A percentile compares a stretch with the other conserved stretches of the same genome.
Conservation (phyloP, 2,888 invertebrate genomes). For the Cancer borealis region DNA sequence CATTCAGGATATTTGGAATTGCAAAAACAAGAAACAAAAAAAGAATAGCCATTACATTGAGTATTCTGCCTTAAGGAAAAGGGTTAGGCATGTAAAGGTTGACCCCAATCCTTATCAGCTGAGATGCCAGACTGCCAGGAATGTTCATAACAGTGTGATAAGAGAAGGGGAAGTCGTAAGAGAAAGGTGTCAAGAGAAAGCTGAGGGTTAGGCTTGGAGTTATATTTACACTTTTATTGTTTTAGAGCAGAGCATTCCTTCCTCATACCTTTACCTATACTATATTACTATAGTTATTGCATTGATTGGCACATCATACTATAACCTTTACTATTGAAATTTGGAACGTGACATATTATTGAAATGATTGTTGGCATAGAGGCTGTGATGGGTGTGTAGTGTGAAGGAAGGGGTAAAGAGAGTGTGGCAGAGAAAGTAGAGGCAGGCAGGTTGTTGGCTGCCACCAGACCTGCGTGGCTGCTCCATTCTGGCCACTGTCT, state of each 20-base stretch:
- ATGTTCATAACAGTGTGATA: neutral
- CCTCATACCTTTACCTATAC: neutral
- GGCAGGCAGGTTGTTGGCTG: conserved; percentile 40
- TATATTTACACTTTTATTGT: conserved; percentile 22
- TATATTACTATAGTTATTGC: neutral
- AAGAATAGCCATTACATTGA: neutral
- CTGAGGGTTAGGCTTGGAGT: neutral
- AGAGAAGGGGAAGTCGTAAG: neutral
- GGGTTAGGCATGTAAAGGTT: neutral
- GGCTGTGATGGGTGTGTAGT: neutral
- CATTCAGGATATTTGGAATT: neutral
- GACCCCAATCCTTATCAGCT: neutral
- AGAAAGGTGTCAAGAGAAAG: neutral
- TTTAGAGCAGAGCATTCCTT: neutral
- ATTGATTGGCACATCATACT: neutral
- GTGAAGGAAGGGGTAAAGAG: neutral
- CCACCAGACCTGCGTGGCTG: conserved; percentile 36
- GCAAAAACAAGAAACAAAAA: neutral
- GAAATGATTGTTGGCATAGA: neutral
- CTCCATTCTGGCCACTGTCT: conserved; percentile 29
- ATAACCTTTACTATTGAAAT: neutral
- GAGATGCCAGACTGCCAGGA: neutral
- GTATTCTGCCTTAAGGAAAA: neutral
- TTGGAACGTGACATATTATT: neutral
- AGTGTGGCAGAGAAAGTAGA: conserved; percentile 15